Conservation (phyloP, 2,888 invertebrate genomes). For the Netelia melanura region DNA sequence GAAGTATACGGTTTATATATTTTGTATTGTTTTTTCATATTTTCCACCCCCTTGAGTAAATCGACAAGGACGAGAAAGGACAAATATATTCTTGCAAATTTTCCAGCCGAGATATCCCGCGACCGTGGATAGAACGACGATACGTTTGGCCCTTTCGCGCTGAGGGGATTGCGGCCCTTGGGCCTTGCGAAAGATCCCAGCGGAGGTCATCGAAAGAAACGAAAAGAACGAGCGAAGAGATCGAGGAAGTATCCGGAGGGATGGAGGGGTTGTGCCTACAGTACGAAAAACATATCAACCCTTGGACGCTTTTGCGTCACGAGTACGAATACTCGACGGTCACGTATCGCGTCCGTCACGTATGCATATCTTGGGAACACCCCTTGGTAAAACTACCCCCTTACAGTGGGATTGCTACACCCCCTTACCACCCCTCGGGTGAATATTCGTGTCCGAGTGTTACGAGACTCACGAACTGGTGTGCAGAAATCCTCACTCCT, state of each 20-base stretch:
- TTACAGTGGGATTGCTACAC: slow-evolving; percentile 41
- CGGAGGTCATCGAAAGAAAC: slow-evolving; percentile 4
- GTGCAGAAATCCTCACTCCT: slow-evolving; percentile 59
- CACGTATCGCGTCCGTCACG: slow-evolving; percentile 83
- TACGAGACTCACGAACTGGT: neutral
- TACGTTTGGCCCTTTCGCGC: slow-evolving; percentile 16
- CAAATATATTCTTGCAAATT: slow-evolving; percentile 55
- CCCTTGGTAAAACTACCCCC: slow-evolving; percentile 72
- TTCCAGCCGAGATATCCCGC: slow-evolving; percentile 59
- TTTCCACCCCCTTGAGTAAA: neutral
- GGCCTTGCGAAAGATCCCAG: slow-evolving; percentile 25
- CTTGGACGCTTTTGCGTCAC: slow-evolving; percentile 32
- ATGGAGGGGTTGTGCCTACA: slow-evolving; percentile 28
- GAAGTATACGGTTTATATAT: too few relatives aligned
- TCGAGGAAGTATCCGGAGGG: slow-evolving; percentile 39
- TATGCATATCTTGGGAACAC: slow-evolving; percentile 84
- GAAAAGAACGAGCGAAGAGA: slow-evolving; percentile 19
- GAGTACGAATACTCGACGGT: slow-evolving; percentile 70
- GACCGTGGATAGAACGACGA: slow-evolving; percentile 17
- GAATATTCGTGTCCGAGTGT: slow-evolving; percentile 2
- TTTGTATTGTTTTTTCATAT: neutral
- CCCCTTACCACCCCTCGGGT: slow-evolving; percentile 24
- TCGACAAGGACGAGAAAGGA: neutral
- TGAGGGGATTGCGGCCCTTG: slow-evolving; percentile 11
- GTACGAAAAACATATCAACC: slow-evolving; percentile 57